A percentile compares a stretch with the other conserved stretches of the same genome.
These are phyloP conservation scores for Leiothrix lutea DNA, from an alignment of 2,113 vertebrate genomes.

Conservation along the genomic window DNA sequence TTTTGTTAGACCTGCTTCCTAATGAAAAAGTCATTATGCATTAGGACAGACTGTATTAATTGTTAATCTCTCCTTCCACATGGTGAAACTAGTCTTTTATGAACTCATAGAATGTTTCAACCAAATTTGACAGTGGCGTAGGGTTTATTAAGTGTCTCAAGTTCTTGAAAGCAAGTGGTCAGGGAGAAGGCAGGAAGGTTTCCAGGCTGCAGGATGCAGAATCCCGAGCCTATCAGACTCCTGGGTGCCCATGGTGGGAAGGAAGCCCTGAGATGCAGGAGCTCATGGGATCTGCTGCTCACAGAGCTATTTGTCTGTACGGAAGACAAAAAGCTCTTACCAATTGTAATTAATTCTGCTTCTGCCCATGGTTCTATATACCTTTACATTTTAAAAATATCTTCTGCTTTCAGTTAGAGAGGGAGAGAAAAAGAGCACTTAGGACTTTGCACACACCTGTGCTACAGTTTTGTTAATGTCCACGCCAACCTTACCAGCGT, in stretches of 20 bases:
- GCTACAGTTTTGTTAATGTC: not conserved
- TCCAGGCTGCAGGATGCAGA: not conserved
- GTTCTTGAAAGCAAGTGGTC: not conserved
- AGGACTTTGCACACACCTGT: not conserved
- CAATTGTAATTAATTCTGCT: not conserved
- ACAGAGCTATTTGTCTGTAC: not conserved
- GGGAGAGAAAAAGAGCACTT: not conserved
- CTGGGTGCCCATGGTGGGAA: fast-evolving
- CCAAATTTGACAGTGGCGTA: not conserved
- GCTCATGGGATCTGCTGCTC: not conserved
- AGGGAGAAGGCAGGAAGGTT: not conserved
- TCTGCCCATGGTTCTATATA: not conserved
- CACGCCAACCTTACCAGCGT: fast-evolving
- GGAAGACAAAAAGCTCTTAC: not conserved
- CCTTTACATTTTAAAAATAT: not conserved
- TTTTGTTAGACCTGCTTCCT: not conserved
- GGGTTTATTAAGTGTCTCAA: not conserved
- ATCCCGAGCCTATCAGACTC: not conserved
- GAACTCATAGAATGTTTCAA: not conserved
- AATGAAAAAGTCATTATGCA: not conserved
- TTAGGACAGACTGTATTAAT: not conserved
- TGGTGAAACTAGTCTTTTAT: not conserved
- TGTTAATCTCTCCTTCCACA: not conserved
- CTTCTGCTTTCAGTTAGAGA: not conserved
- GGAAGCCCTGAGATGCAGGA: not conserved